Evolutionary conservation across 2,888 invertebrate species (phyloP).

Genomic region (Lepidocyrtoides sp.): DNA sequence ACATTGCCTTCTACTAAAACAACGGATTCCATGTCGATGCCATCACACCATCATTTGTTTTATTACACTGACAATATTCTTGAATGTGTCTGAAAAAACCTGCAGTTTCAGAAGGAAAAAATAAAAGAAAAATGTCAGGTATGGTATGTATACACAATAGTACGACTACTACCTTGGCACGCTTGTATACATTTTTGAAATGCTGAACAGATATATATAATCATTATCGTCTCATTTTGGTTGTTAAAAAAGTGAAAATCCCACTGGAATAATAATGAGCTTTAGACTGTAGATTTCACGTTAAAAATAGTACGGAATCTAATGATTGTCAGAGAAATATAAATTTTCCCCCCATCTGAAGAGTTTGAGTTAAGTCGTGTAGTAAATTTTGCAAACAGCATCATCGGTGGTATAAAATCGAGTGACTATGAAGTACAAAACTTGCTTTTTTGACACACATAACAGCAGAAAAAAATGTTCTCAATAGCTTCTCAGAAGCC

Average conservation of each 20-base stretch:
- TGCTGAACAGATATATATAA: neutral
- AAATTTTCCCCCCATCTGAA: neutral
- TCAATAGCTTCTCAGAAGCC: neutral
- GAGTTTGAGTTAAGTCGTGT: neutral
- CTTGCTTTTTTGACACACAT: neutral
- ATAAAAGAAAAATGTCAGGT: conserved; percentile 28
- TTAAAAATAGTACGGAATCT: conserved; percentile 38
- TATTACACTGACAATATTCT: conserved; percentile 66
- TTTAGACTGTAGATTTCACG: conserved; percentile 54
- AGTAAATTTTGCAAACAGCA: neutral
- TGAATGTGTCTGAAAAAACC: conserved; percentile 18
- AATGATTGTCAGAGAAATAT: conserved; percentile 14
- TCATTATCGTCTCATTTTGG: neutral
- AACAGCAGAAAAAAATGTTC: neutral
- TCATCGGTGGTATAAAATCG: neutral
- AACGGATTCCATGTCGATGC: neutral
- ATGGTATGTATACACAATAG: no score
- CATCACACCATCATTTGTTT: conserved; percentile 68
- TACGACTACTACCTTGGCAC: neutral
- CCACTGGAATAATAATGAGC: conserved; percentile 67
- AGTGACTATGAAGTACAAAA: neutral
- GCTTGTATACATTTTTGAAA: neutral
- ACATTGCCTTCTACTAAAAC: neutral
- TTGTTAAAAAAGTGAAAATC: conserved; percentile 46
- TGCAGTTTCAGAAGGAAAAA: conserved; percentile 31